Evolutionary conservation across 2,797 vertebrate species (phyloP), one percentile per base, ranked within the genome.

Genomic region (Danio albolineatus): DNA sequence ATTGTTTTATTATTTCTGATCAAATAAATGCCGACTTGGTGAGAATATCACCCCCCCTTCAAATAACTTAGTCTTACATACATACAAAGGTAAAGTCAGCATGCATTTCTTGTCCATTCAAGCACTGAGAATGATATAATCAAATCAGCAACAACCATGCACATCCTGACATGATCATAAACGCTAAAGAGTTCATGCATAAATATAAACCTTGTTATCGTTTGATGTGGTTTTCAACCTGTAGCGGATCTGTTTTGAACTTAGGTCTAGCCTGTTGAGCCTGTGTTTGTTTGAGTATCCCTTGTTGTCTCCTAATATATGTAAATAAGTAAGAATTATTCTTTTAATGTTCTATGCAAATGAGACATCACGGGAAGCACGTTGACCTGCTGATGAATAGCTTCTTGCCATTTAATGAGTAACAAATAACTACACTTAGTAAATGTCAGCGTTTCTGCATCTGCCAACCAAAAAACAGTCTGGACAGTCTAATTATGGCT

Each of bases 401-500:
- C 43, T 66, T 71, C 57, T 65, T 79, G 76, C 76, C 67, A 41
- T 70, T 80, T 83, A 83, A 83, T 85, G 79, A 82, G 79, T 82
- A 70, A 79, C 84, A 80, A 82, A 74, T 80, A 79, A 78, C 79
- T 80, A 71, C 57, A 66, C 76, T 85, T 66, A 78, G 79, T 73
- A 78, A 78, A 82, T 70, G 76, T 76, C 60, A 80, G 41, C 13
- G 48, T 48, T 62, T 17, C 61, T 39, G 56, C 21, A 14, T 59
- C 46, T 43, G 39, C 65, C 65, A 65, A 75, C 59, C 6, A 17
- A 46, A 48, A 82, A 80, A 81, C 83, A 82, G 81, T 87, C 79
- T 87, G 84, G 79, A 88, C 86, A 79, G 81, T 78, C 78, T 88
- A 87, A 89, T 91, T 89, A 88, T 73, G 65, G 41, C 49, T 48